Conservation (phyloP, 2,113 vertebrate genomes). For the Phaethornis superciliosus region DNA sequence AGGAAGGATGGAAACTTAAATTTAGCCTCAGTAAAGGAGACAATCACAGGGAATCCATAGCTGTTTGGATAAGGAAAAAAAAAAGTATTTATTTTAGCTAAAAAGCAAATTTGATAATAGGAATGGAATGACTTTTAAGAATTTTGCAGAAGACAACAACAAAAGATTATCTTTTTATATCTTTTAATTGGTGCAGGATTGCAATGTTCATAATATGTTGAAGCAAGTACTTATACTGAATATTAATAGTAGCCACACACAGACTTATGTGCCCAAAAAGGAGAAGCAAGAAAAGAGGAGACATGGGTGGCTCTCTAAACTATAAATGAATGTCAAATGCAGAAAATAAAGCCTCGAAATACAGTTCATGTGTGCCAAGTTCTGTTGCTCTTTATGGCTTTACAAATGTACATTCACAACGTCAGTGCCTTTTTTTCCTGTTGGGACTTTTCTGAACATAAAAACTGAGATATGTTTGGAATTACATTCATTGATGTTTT, state of each 20-base stretch:
- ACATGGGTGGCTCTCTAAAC: background rate
- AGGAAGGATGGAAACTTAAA: background rate
- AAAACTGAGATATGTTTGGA: background rate
- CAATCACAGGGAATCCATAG: background rate
- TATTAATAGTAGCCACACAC: background rate
- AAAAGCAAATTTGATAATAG: background rate
- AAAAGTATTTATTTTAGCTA: background rate
- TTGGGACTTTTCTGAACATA: background rate
- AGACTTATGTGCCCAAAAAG: background rate
- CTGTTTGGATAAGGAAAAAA: background rate
- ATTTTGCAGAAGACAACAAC: background rate
- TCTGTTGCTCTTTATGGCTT: background rate
- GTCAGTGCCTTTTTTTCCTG: background rate
- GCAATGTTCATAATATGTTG: background rate
- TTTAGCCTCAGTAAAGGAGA: background rate
- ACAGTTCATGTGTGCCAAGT: background rate
- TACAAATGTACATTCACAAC: background rate
- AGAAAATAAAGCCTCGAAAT: background rate
- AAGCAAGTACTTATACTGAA: background rate
- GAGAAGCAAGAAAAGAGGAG: background rate
- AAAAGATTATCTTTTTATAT: background rate
- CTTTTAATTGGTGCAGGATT: background rate
- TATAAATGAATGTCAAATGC: background rate
- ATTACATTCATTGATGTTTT: background rate
- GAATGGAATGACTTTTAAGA: background rate